A percentile compares a stretch with the other conserved stretches of the same genome.
These are phyloP conservation scores for Aythya baeri DNA, from an alignment of 2,113 vertebrate species.

Conservation along the genomic window DNA sequence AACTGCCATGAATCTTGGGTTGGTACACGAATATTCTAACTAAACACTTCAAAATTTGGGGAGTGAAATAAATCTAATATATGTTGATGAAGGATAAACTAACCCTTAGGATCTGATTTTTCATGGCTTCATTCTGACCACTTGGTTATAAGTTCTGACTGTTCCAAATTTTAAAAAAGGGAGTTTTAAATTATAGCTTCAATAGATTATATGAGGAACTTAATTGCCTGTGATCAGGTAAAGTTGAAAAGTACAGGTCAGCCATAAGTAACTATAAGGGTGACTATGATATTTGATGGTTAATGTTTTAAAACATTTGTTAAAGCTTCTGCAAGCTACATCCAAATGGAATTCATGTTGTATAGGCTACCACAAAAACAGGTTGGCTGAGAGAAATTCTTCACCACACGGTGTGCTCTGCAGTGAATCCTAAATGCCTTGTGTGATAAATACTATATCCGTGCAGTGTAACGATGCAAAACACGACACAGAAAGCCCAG, in stretches of 20 bases:
- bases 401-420: not conserved
- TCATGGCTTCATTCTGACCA: not conserved
- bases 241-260: not conserved
- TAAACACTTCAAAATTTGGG: not conserved
- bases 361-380: not conserved
- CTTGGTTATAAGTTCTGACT: not conserved
- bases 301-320: not conserved
- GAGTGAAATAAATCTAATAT: not conserved
- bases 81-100: not conserved
- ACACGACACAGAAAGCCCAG: not conserved
- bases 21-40: not conserved
- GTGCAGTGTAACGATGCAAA: not conserved
- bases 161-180: not conserved
- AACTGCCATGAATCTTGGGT: not conserved
- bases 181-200: not conserved
- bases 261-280: not conserved
- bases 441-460: not conserved
- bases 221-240: not conserved
- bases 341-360: not conserved
- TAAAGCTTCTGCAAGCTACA: not conserved
- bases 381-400: not conserved
- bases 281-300: not conserved
- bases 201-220: not conserved
- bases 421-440: not conserved
- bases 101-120: not conserved